Evolutionary conservation across 2,888 invertebrate genomes (phyloP), one percentile per base, ranked within the genome.

Genomic region (Ophion obscuratus): DNA sequence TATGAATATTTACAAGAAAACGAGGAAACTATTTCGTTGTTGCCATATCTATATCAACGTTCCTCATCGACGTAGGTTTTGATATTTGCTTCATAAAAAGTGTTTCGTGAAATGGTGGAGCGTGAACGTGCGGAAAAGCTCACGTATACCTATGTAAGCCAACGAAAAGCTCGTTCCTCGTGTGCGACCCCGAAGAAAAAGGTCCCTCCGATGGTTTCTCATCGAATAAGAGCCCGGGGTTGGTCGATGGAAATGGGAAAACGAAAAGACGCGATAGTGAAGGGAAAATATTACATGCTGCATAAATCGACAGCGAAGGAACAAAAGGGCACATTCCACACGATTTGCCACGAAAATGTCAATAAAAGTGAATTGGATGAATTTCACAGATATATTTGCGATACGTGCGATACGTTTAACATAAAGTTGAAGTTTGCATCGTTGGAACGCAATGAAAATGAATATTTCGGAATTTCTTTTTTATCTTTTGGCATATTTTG

Each of bases 71-170:
- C 76, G 77, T 81, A 61, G 77, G 20, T 66, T 71, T 59, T 66
- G 78, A 79, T 81, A 81, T 83, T 83, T 74, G 81, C 81, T 79
- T 81, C 78, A 81, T 83, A 77, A 83, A 81, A 83, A 71, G 64
- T 75, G 59, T 82, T 24, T 79, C 74, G 74, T 67, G 59, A 47
- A 78, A 75, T 64, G 74, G 53, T 59, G 57, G 40, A 77, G 11
- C 31, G 68, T n/a, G 68, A 24, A 68, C 31, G 74, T 80, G 70
- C 31, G 78, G 64, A 78, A 78, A 83, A 84, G 74, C 59, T 61
- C 67, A 62, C 47, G 83, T 64, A 77, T 20, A 70, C 47, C 31
- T 53, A 64, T 53, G 17, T 47, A 36, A 74, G 75, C 53, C 75
- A 81, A 53, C 62, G 53, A 47, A 57, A 61, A 61, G 61, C 61